phyloP scores from a whole-genome alignment of 2,888 invertebrate genomes.

The Chloroclystis v-ata region DNA sequence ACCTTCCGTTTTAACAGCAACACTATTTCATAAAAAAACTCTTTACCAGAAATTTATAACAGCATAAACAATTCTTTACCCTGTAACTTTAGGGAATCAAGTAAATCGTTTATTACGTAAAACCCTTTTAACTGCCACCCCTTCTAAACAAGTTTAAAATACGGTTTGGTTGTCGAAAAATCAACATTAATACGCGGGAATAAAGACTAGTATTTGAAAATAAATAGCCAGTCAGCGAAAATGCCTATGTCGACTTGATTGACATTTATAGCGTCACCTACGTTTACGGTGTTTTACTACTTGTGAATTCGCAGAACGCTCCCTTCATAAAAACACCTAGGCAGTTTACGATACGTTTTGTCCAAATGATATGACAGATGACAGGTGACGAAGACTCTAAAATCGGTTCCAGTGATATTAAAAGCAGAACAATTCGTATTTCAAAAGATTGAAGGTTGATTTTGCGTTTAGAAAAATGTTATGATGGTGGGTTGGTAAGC shows the following conservation, averaged over 20 bases:
- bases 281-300: constrained; percentile 42
- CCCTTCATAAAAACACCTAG: constrained; percentile 47
- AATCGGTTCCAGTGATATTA: not conserved
- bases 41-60: not conserved
- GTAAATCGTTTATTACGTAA: constrained; percentile 47
- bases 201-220: not conserved
- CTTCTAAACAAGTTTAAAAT: constrained; percentile 25
- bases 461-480: too few species aligned
- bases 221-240: not conserved
- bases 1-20: constrained; percentile 1
- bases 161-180: not conserved
- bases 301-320: constrained; percentile 66
- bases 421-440: too few species aligned
- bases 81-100: constrained; percentile 34
- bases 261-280: constrained; percentile 3
- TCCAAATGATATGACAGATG: constrained; percentile 37
- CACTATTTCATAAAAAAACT: not conserved
- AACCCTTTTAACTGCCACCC: constrained; percentile 52
- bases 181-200: not conserved
- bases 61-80: constrained; percentile 42
- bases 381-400: constrained; percentile 15
- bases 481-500: too few species aligned
- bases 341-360: constrained; percentile 46
- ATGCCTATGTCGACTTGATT: not conserved
- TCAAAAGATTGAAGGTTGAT: too few species aligned